Evolutionary conservation across 2,888 invertebrate genomes (phyloP).

Genomic region (Tetramorium bicarinatum): DNA sequence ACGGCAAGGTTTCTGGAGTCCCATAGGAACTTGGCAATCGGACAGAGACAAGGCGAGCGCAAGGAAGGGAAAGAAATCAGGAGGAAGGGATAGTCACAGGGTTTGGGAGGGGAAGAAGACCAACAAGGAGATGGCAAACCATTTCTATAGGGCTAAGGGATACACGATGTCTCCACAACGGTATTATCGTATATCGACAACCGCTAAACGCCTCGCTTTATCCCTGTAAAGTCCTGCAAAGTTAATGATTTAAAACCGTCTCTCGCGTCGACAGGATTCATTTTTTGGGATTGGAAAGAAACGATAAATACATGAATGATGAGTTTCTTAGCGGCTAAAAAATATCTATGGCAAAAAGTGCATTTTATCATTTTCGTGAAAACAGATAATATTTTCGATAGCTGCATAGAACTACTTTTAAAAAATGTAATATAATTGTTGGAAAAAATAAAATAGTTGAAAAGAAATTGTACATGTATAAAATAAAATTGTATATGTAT

Average conservation of each 20-base stretch:
- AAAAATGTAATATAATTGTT: no score
- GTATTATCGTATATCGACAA: constrained; percentile 75
- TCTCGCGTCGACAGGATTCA: neutral
- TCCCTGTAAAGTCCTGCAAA: constrained; percentile 47
- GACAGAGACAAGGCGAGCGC: constrained; percentile 51
- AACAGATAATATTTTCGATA: neutral
- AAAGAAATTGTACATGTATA: no score
- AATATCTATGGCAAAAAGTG: neutral
- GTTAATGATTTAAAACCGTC: constrained; percentile 58
- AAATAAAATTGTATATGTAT: no score
- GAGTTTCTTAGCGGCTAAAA: constrained; percentile 15
- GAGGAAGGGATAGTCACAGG: constrained; percentile 21
- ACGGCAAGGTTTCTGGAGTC: constrained; percentile 70
- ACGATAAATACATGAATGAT: constrained; percentile 28
- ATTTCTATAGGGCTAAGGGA: constrained; percentile 67
- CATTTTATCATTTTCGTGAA: neutral
- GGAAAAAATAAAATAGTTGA: no score
- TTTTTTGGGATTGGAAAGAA: constrained; percentile 19
- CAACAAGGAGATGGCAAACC: constrained; percentile 65
- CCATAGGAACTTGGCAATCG: constrained; percentile 63
- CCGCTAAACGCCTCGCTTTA: constrained; percentile 63
- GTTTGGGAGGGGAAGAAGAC: constrained; percentile 17
- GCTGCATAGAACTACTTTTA: neutral
- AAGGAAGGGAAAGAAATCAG: constrained; percentile 34
- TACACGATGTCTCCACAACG: constrained; percentile 59